Evolutionary conservation across 2,113 vertebrate species (phyloP).

Genomic region (Vanacampus margaritifer): DNA sequence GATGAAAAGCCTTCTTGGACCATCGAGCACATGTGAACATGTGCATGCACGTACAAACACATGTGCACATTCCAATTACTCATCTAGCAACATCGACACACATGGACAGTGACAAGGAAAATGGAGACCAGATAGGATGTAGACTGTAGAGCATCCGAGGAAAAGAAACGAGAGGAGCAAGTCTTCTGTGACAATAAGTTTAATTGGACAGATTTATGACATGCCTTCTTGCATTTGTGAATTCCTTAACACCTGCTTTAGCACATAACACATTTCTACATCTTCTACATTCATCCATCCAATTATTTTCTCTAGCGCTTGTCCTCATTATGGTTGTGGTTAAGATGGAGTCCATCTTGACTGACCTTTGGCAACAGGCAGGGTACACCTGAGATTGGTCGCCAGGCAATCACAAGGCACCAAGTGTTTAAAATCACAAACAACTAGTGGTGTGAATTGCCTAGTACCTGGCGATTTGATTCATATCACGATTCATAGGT

Average conservation of each 20-base stretch:
- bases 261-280: neutral
- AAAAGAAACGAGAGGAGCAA: neutral
- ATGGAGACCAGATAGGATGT: slow-evolving; percentile 15
- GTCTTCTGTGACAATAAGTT: neutral
- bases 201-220: neutral
- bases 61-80: slow-evolving; percentile 29
- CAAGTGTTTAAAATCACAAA: too few relatives aligned
- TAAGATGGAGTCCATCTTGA: neutral
- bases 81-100: slow-evolving; percentile 24
- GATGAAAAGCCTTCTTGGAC: slow-evolving; percentile 64
- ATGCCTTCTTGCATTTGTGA: neutral
- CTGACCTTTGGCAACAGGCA: too few relatives aligned
- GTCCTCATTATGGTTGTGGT: neutral
- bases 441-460: too few relatives aligned
- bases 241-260: neutral
- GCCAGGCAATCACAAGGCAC: too few relatives aligned
- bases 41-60: slow-evolving; percentile 13
- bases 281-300: neutral
- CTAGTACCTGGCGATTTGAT: too few relatives aligned
- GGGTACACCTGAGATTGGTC: too few relatives aligned
- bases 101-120: slow-evolving; percentile 6
- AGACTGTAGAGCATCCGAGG: neutral
- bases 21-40: slow-evolving; percentile 31
- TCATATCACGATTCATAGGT: too few relatives aligned
- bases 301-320: neutral